A percentile compares a stretch with the other conserved stretches of the same genome.
Conservation (phyloP, 2,888 invertebrate species). For the Eulithis prunata region DNA sequence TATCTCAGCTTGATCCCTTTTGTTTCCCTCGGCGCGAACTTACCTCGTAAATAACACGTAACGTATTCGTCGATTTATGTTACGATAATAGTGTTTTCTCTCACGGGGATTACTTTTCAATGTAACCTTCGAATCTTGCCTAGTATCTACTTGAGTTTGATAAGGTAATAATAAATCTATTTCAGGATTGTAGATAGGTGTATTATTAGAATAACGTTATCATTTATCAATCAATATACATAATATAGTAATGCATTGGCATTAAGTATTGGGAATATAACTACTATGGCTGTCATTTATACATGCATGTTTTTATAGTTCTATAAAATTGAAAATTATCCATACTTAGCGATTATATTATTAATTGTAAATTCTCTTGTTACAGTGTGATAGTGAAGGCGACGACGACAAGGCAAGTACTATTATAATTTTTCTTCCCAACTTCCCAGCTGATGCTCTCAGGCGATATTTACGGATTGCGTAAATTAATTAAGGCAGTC, state of each 20-base stretch:
- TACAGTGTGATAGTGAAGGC: conserved; percentile 97
- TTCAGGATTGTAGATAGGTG: conserved; percentile 3
- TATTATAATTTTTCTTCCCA: conserved; percentile 51
- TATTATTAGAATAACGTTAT: conserved; percentile 4
- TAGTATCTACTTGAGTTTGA: conserved; percentile 15
- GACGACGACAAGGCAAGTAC: conserved; percentile 94
- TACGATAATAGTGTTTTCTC: conserved; percentile 68
- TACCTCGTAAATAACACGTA: conserved; percentile 76
- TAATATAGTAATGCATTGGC: conserved; percentile 10
- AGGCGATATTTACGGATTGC: conserved; percentile 63
- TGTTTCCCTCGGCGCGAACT: conserved; percentile 74
- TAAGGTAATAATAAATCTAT: not conserved
- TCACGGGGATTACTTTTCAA: conserved; percentile 54
- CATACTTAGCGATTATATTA: conserved; percentile 11
- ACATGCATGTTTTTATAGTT: conserved; percentile 25
- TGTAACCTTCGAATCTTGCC: conserved; percentile 28
- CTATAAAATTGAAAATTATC: conserved; percentile 1
- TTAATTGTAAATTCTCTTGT: conserved; percentile 74
- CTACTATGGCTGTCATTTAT: conserved; percentile 17
- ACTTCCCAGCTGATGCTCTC: conserved; percentile 51
- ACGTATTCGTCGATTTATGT: conserved; percentile 75
- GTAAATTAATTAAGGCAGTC: conserved; percentile 75
- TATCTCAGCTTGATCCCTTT: conserved; percentile 78
- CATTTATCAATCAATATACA: conserved; percentile 21
- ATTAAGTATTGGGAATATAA: conserved; percentile 26